Evolutionary conservation across 2,888 invertebrate species (phyloP).

Genomic region (Eilema griseolum): DNA sequence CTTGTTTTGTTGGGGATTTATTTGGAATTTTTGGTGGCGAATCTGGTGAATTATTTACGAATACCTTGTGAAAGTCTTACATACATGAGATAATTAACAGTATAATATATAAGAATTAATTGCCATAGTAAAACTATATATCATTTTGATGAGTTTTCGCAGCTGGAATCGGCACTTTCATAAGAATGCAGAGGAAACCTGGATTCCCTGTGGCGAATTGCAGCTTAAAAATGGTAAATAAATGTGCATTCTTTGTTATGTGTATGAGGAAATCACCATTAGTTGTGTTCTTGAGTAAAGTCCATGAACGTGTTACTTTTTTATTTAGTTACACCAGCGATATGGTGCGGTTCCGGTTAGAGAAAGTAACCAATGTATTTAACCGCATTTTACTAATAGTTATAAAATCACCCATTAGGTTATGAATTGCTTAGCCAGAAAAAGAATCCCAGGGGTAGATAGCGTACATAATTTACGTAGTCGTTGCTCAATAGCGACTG

Average conservation of each 20-base stretch:
- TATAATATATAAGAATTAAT: conserved; percentile 3
- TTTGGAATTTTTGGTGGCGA: no score
- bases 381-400: neutral
- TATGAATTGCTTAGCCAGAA: neutral
- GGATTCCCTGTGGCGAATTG: conserved; percentile 79
- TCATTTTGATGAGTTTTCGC: conserved; percentile 25
- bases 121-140: conserved; percentile 19
- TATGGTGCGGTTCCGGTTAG: conserved; percentile 6
- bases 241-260: neutral
- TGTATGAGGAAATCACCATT: neutral
- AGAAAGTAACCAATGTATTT: conserved; percentile 7
- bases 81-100: conserved; percentile 10
- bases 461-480: neutral
- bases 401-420: no score
- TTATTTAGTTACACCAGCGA: neutral
- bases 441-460: neutral
- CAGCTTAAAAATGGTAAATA: conserved; percentile 80
- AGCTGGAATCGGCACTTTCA: conserved; percentile 16
- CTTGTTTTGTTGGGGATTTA: conserved; percentile 43
- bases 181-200: conserved; percentile 79
- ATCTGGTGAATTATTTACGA: conserved; percentile 17
- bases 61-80: conserved; percentile 25
- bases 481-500: no score
- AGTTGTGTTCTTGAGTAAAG: neutral
- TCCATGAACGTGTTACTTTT: no score